A percentile compares a stretch with the other conserved stretches of the same genome.
phyloP scores from a whole-genome alignment of 2,888 invertebrate genomes.

The Tenthredo scrophulariae region DNA sequence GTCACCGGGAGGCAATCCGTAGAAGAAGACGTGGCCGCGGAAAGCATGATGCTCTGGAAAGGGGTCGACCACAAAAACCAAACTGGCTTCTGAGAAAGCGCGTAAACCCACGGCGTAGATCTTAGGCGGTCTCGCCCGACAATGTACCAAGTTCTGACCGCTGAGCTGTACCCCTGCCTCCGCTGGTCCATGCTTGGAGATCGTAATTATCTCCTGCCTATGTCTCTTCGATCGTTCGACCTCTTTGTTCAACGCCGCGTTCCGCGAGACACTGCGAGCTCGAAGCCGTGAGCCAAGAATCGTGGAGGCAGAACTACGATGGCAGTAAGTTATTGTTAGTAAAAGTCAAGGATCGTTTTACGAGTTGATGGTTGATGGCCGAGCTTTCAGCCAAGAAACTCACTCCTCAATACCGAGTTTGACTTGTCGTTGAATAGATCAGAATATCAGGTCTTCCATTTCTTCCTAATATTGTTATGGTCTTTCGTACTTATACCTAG shows the following conservation, averaged over 20 bases:
- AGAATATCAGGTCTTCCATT: background rate
- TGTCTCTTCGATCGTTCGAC: constrained; percentile 64
- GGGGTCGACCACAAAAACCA: constrained; percentile 65
- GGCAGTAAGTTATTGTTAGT: constrained; percentile 47
- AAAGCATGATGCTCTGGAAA: constrained; percentile 57
- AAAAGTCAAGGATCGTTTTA: constrained; percentile 52
- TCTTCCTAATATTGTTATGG: background rate
- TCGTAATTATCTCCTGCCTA: constrained; percentile 64
- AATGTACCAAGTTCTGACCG: constrained; percentile 61
- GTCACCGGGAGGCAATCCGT: constrained; percentile 71
- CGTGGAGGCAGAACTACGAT: background rate
- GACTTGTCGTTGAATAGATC: background rate
- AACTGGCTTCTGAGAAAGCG: constrained; percentile 70
- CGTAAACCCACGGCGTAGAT: constrained; percentile 71
- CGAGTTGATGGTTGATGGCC: constrained; percentile 33
- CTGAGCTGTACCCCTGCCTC: constrained; percentile 45
- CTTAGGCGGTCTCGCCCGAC: constrained; percentile 69
- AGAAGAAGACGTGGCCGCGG: constrained; percentile 59
- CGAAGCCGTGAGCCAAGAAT: background rate
- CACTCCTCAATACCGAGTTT: background rate
- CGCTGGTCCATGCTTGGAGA: constrained; percentile 54
- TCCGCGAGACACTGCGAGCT: constrained; percentile 24
- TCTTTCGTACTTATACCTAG: background rate
- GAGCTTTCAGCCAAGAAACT: constrained; percentile 19
- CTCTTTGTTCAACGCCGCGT: constrained; percentile 55